phyloP scores from a whole-genome alignment of 2,113 vertebrate genomes.

The Redunca redunca region DNA sequence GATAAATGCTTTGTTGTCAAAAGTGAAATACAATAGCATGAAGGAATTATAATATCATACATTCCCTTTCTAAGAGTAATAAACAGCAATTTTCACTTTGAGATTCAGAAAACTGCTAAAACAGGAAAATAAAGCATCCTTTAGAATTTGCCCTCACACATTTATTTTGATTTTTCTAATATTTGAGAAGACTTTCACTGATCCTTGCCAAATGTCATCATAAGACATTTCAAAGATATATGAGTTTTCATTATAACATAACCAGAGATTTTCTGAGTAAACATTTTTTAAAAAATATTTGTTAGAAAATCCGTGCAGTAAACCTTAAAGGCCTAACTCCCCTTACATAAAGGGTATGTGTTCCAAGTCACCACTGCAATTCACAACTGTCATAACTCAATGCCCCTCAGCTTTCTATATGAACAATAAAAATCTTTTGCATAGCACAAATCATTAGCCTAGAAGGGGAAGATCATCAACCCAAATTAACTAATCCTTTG shows the following conservation, averaged over 20 bases:
- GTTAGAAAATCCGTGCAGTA: conserved; percentile 39
- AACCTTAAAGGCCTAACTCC: neutral
- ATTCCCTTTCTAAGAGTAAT: conserved; percentile 33
- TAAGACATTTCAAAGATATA: conserved; percentile 63
- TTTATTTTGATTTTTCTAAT: conserved; percentile 65
- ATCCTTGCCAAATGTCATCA: conserved; percentile 61
- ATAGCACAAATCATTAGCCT: neutral
- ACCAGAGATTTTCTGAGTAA: conserved; percentile 49
- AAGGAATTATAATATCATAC: neutral
- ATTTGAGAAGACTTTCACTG: conserved; percentile 47
- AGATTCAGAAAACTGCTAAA: conserved; percentile 30
- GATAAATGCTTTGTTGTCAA: neutral
- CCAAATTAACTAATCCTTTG: neutral
- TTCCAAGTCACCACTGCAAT: neutral
- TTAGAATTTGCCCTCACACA: conserved; percentile 46
- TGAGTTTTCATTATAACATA: conserved; percentile 63
- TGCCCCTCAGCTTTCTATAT: neutral
- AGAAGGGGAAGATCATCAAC: neutral
- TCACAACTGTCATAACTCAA: neutral
- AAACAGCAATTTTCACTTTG: neutral
- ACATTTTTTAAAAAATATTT: neutral
- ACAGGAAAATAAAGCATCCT: conserved; percentile 32
- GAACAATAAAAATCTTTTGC: neutral
- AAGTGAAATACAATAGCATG: neutral
- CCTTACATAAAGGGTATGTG: neutral